Percentiles rank a stretch among this genome's conserved stretches.
These are phyloP conservation scores for Pangasius krempfi DNA, from an alignment of 2,797 vertebrate genomes.

Conservation along the genomic window DNA sequence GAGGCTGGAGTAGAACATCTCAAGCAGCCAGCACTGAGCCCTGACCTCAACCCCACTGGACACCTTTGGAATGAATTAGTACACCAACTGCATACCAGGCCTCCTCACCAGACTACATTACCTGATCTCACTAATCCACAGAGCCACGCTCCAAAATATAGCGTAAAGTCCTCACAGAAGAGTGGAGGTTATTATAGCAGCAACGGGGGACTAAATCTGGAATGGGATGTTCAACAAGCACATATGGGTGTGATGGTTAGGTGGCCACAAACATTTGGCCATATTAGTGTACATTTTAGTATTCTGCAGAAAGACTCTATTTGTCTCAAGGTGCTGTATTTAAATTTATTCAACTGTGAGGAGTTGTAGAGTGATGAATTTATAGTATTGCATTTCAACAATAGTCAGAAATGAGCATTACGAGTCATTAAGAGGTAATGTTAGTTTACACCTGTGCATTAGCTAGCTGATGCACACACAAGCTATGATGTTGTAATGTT, in stretches of 20 bases:
- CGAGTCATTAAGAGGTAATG: neutral
- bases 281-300: neutral
- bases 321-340: neutral
- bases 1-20: neutral
- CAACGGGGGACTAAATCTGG: neutral
- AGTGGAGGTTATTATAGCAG: neutral
- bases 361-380: neutral
- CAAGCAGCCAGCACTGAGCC: neutral
- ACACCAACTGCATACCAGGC: neutral
- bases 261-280: neutral
- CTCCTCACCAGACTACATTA: neutral
- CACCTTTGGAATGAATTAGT: neutral
- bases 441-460: neutral
- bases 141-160: neutral
- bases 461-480: neutral
- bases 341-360: neutral
- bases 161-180: neutral
- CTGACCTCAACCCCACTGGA: neutral
- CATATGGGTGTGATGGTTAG: neutral
- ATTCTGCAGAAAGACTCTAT: neutral
- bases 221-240: conserved; percentile 7
- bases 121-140: neutral
- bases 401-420: neutral
- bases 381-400: neutral
- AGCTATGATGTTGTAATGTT: neutral